These are phyloP conservation scores for Gallinago solitaria DNA, from an alignment of 2,797 vertebrate genomes.

Conservation along the genomic window DNA sequence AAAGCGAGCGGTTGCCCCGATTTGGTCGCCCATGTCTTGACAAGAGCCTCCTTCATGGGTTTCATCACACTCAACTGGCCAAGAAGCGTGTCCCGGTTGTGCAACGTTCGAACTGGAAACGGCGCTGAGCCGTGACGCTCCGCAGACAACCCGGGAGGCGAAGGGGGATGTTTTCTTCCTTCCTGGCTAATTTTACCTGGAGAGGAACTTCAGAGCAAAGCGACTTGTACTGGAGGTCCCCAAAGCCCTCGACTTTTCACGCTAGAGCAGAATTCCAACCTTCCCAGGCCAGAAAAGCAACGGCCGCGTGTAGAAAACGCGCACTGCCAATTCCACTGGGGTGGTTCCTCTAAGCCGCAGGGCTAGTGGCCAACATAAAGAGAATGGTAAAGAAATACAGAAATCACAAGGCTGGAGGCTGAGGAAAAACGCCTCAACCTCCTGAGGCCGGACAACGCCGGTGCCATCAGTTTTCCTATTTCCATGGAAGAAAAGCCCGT, in stretches of 20 bases:
- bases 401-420: neutral
- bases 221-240: neutral
- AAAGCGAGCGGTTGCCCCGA: rapidly evolving
- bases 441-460: neutral
- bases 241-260: neutral
- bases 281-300: neutral
- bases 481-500: neutral
- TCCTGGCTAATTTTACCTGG: neutral
- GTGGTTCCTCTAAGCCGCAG: neutral
- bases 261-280: neutral
- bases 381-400: slow-evolving; percentile 33
- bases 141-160: neutral
- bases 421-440: neutral
- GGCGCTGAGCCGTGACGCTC: neutral
- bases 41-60: neutral
- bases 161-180: neutral
- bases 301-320: rapidly evolving
- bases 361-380: slow-evolving; percentile 39
- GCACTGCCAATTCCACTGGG: neutral
- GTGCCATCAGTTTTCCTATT: neutral
- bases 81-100: neutral
- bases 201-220: neutral
- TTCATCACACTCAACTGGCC: rapidly evolving
- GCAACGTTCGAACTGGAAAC: rapidly evolving
- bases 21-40: neutral